Conservation (phyloP, 2,797 vertebrate species). For the Aselliscus stoliczkanus region DNA sequence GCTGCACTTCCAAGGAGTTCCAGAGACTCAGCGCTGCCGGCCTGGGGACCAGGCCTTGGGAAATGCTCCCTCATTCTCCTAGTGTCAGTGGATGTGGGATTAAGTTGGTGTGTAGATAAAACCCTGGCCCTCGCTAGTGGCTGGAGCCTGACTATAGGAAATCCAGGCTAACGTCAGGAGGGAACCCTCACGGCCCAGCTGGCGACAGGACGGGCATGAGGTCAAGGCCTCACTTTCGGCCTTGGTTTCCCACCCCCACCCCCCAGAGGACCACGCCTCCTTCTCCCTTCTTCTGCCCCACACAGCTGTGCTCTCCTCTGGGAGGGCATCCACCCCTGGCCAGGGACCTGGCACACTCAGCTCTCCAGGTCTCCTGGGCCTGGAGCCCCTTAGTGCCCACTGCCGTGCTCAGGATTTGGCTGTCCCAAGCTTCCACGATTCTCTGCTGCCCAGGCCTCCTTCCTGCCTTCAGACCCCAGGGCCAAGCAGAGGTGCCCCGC, state of each 20-base stretch:
- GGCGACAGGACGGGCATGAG: rapidly evolving
- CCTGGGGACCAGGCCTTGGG: not conserved
- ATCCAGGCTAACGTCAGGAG: not conserved
- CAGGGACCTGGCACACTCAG: not conserved
- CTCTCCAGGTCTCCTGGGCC: not conserved
- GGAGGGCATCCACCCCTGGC: not conserved
- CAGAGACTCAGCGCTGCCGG: rapidly evolving
- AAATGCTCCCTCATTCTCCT: not conserved
- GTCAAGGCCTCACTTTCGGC: not conserved
- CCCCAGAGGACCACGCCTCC: not conserved
- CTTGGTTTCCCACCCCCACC: not conserved
- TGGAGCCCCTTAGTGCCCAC: not conserved
- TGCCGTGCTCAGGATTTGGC: not conserved
- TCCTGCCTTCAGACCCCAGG: too few relatives aligned
- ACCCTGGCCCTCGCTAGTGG: not conserved
- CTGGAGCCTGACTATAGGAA: not conserved
- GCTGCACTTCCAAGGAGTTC: not conserved
- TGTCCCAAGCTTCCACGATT: not conserved
- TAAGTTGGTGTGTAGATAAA: rapidly evolving
- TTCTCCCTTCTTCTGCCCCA: not conserved
- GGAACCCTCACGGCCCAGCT: not conserved
- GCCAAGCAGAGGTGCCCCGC: not conserved
- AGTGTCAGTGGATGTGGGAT: rapidly evolving
- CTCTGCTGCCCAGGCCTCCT: not conserved
- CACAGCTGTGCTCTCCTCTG: not conserved